phyloP scores from a whole-genome alignment of 2,113 vertebrate genomes.

The Pyxicephalus adspersus region DNA sequence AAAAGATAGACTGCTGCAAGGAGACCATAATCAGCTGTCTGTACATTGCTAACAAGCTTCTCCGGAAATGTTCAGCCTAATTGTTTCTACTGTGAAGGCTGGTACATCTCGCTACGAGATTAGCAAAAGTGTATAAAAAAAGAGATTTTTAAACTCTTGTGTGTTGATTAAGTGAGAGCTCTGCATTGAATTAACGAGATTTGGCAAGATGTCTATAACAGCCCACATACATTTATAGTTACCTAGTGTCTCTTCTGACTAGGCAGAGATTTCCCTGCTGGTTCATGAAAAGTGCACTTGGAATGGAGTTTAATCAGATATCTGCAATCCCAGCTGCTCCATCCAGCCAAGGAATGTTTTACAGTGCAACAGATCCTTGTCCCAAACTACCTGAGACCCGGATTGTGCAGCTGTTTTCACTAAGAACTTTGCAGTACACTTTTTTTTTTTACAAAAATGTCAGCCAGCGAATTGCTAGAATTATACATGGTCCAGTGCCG shows the following conservation, averaged over 20 bases:
- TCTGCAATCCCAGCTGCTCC: not conserved
- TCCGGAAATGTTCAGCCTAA: conserved; percentile 34
- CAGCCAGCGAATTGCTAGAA: conserved; percentile 38
- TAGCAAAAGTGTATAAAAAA: conserved; percentile 11
- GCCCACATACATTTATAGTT: conserved; percentile 51
- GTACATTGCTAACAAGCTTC: conserved; percentile 23
- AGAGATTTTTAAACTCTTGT: conserved; percentile 14
- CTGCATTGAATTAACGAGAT: conserved; percentile 44
- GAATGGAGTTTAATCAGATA: conserved; percentile 45
- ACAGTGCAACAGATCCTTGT: conserved; percentile 27
- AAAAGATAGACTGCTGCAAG: too few species aligned
- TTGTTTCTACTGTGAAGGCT: conserved; percentile 20
- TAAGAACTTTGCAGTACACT: conserved; percentile 1
- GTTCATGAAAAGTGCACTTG: conserved; percentile 54
- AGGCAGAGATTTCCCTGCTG: conserved; percentile 46
- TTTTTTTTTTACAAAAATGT: conserved; percentile 11
- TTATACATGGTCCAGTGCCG: not conserved
- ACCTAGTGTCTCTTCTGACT: conserved; percentile 41
- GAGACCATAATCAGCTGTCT: too few species aligned
- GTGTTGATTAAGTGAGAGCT: conserved; percentile 38
- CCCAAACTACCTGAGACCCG: conserved; percentile 37
- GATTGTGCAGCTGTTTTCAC: conserved; percentile 11
- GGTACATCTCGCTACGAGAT: conserved; percentile 27
- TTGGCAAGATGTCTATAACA: conserved; percentile 19
- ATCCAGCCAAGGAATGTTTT: conserved; percentile 48